Percentiles rank a stretch among this genome's conserved stretches.
Evolutionary conservation across 2,888 invertebrate genomes (phyloP).

Genomic region (Drosophila lacicola): DNA sequence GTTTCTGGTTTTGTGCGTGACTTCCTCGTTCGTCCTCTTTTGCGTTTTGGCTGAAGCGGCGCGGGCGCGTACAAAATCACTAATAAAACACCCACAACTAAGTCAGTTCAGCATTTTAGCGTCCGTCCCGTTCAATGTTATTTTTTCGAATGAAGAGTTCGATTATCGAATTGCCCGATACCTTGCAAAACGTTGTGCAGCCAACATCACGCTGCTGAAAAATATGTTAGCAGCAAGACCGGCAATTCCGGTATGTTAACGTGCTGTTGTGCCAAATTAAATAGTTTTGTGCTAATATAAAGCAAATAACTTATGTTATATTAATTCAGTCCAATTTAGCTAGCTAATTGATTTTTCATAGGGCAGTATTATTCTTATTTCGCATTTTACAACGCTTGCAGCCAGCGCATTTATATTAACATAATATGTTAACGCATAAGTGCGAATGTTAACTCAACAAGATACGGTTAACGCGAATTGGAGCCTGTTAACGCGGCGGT

Average conservation of each 20-base stretch:
- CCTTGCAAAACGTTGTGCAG: slow-evolving; percentile 15
- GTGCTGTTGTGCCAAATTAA: not conserved
- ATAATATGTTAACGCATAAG: slow-evolving; percentile 3
- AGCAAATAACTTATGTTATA: not conserved
- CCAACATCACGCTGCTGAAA: slow-evolving; percentile 10
- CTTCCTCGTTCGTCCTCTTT: slow-evolving; percentile 58
- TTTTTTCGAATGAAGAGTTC: slow-evolving; percentile 46
- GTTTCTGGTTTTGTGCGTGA: slow-evolving; percentile 48
- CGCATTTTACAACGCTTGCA: not conserved
- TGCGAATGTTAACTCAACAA: not conserved
- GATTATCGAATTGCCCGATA: slow-evolving; percentile 32
- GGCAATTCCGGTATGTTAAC: not conserved
- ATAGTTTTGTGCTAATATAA: not conserved
- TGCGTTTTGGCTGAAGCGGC: slow-evolving; percentile 51
- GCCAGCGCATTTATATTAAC: not conserved
- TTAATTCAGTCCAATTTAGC: not conserved
- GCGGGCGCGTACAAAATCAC: slow-evolving; percentile 65
- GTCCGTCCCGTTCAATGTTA: slow-evolving; percentile 50
- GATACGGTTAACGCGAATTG: slow-evolving; percentile 13
- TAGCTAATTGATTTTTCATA: not conserved
- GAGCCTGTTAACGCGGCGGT: not conserved
- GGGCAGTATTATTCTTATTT: not conserved
- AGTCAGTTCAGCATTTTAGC: slow-evolving; percentile 38
- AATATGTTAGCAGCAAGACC: slow-evolving; percentile 8
- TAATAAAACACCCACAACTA: slow-evolving; percentile 47